Base-by-base conservation (phyloP, 2,888 invertebrate genomes). In the Apamea anceps region DNA sequence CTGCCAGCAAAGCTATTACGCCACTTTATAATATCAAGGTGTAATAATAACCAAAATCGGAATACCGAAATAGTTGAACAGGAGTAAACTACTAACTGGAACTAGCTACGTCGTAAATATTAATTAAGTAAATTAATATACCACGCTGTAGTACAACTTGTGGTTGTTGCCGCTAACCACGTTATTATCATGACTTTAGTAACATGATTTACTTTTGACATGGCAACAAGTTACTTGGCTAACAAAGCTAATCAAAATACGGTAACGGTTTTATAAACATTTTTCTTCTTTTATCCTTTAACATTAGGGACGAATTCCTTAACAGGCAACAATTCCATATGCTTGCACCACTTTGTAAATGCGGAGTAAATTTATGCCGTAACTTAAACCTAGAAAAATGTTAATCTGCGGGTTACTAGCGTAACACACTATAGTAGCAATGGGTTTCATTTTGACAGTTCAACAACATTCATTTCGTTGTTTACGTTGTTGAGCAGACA, bases 71-170 rank as follows among this genome's bases (percentile, higher is more conserved):
- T 62, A 67, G 48, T 80, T 63, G 48, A 28, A 42, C 48, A n/a
- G 13, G n/a, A 32, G 37, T 37, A 28, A 60, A 77, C 48, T 60
- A 51, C 45, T 77, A 48, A 57, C 77, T 82, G 32, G n/a, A 62
- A 70, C 37, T 82, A 57, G 72, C 60, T 67, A 45, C 48, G 37
- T 79, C n/a, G 67, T 84, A 48, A 68, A 72, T 84, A 48, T 84
- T 79, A 48, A 81, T 81, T 72, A 57, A 57, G 37, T 72, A 25
- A 48, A 67, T 62, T 37, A 81, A 37, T 32, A 37, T 6, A 71
- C 13, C 60, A 48, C n/a, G 28, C 32, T 25, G 4, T n/a, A 72
- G 54, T 54, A 54, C 32, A 78, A 51, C 15, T 32, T n/a, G 42
- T 18, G 63, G 28, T 45, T 37, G 25, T 63, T 57, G 28, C 8